These are phyloP conservation scores for Colinus virginianus DNA, from an alignment of 2,113 vertebrate species.

Conservation along the genomic window DNA sequence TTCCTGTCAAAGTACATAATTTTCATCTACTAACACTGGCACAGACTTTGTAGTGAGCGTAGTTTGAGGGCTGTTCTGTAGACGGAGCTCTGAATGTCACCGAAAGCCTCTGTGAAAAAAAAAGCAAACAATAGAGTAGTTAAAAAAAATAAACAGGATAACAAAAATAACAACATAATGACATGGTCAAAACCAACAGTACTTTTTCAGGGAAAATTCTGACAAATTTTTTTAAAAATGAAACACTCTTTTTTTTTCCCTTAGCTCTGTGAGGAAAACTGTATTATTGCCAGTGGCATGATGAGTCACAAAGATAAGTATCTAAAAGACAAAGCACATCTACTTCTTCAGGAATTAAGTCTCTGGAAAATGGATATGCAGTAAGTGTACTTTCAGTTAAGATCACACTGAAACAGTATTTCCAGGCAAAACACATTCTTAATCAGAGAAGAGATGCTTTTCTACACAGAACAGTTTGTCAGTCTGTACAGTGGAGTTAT, in stretches of 20 bases:
- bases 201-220: not conserved
- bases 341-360: not conserved
- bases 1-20: not conserved
- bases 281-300: not conserved
- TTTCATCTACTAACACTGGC: slow-evolving; percentile 79
- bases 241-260: accelerated
- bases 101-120: slow-evolving; percentile 75
- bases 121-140: not conserved
- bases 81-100: slow-evolving; percentile 73
- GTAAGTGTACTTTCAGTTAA: not conserved
- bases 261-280: not conserved
- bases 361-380: not conserved
- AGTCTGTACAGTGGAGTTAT: not conserved
- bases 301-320: not conserved
- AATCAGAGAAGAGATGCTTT: not conserved
- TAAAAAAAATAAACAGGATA: not conserved
- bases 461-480: not conserved
- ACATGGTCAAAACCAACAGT: not conserved
- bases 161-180: not conserved
- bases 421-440: not conserved
- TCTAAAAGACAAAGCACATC: not conserved
- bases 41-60: slow-evolving; percentile 81
- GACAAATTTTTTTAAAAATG: not conserved
- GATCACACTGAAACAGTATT: not conserved
- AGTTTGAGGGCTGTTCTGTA: slow-evolving; percentile 87